These are phyloP conservation scores for Platalea minor DNA, from an alignment of 2,797 vertebrate species.

Conservation along the genomic window DNA sequence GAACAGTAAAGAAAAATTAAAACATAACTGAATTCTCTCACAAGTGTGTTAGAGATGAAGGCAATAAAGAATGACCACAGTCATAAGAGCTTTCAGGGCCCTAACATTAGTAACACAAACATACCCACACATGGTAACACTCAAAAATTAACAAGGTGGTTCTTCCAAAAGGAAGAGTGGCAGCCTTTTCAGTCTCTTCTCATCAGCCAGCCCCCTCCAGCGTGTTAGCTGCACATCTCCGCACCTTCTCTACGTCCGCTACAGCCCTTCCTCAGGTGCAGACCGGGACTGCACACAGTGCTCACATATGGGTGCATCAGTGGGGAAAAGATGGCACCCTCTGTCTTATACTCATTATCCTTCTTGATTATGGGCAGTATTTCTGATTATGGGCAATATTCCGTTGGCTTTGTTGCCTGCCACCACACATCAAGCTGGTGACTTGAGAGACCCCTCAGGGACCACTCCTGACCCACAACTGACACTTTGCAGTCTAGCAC, in stretches of 20 bases:
- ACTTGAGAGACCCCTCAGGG: not conserved
- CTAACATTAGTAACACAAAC: not conserved
- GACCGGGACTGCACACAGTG: no score
- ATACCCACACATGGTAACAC: not conserved
- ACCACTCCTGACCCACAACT: not conserved
- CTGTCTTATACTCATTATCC: not conserved
- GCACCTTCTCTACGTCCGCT: fast-evolving
- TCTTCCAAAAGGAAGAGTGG: not conserved
- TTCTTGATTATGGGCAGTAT: not conserved
- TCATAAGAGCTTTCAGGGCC: not conserved
- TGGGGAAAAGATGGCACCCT: not conserved
- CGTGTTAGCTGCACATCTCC: fast-evolving
- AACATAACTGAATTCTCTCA: not conserved
- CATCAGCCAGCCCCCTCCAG: not conserved
- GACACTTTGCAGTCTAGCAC: not conserved
- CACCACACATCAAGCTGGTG: fast-evolving
- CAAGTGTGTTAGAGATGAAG: not conserved
- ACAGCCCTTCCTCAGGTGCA: not conserved
- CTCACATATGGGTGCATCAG: fast-evolving
- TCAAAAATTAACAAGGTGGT: not conserved
- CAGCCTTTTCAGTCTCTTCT: not conserved
- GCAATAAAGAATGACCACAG: not conserved
- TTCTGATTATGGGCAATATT: not conserved
- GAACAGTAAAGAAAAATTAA: not conserved
- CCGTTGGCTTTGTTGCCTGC: not conserved